Conservation (phyloP, 2,797 vertebrate species). For the Aulostomus chinensis region DNA sequence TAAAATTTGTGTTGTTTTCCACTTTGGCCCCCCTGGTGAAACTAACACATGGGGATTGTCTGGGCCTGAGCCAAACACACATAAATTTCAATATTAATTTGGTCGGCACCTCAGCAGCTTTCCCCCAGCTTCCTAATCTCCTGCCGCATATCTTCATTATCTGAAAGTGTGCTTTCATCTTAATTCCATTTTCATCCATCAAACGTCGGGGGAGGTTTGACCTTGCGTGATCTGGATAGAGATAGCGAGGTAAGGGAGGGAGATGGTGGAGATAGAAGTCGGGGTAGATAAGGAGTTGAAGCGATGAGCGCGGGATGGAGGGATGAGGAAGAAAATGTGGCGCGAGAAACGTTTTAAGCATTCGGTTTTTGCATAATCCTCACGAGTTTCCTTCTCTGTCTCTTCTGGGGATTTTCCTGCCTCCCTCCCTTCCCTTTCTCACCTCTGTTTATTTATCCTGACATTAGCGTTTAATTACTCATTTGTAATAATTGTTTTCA, state of each 20-base stretch:
- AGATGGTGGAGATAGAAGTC: conserved; percentile 14
- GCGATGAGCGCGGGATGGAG: conserved; percentile 60
- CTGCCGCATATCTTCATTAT: conserved; percentile 76
- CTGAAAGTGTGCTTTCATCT: conserved; percentile 79
- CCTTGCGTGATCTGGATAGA: conserved; percentile 68
- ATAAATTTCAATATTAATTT: conserved; percentile 79
- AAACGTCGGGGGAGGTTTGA: conserved; percentile 72
- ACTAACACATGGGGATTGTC: conserved; percentile 66
- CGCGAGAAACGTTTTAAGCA: conserved; percentile 13
- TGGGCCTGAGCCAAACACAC: conserved; percentile 74
- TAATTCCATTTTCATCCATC: conserved; percentile 82
- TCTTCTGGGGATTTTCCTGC: conserved; percentile 23
- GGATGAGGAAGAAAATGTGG: conserved; percentile 23
- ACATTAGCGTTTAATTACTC: conserved; percentile 78
- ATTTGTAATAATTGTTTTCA: conserved; percentile 79
- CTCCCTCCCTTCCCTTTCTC: conserved; percentile 39
- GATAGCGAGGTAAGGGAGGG: conserved; percentile 45
- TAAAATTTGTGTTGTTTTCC: conserved; percentile 71
- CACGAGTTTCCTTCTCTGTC: conserved; percentile 5
- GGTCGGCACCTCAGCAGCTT: conserved; percentile 61
- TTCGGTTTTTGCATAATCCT: conserved; percentile 22
- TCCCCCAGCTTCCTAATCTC: conserved; percentile 66
- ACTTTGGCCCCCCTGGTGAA: conserved; percentile 49
- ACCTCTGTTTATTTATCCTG: conserved; percentile 69
- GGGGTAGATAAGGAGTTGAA: conserved; percentile 52